Evolutionary conservation across 2,888 invertebrate genomes (phyloP).

Genomic region (Laothoe populi): DNA sequence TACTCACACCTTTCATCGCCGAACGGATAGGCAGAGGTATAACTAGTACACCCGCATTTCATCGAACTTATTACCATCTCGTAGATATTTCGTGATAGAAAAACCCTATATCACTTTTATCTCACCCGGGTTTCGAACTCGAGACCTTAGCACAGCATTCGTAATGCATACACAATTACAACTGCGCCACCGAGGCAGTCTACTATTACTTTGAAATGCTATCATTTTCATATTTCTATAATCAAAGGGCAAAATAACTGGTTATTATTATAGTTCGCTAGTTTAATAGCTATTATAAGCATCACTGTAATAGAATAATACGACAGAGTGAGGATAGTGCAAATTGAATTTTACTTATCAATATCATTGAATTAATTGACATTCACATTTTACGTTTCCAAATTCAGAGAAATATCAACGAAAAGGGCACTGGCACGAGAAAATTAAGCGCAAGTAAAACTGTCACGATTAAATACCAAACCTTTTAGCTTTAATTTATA

Average conservation of each 20-base stretch:
- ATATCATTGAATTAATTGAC: neutral
- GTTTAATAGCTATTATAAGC: neutral
- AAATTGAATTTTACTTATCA: neutral
- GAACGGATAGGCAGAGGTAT: too few relatives aligned
- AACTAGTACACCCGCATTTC: too few relatives aligned
- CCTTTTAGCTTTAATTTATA: neutral
- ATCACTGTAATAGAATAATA: neutral
- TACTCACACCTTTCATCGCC: too few relatives aligned
- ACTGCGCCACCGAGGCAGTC: too few relatives aligned
- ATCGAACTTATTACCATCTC: too few relatives aligned
- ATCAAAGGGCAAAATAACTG: neutral
- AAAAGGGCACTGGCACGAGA: neutral
- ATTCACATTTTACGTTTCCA: neutral
- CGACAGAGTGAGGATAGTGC: neutral
- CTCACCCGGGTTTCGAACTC: too few relatives aligned
- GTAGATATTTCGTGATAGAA: too few relatives aligned
- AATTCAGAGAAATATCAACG: conserved; percentile 5
- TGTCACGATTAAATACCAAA: neutral
- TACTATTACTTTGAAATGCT: conserved; percentile 4
- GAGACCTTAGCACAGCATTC: too few relatives aligned
- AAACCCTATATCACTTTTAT: too few relatives aligned
- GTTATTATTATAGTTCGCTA: neutral
- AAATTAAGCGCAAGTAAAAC: neutral
- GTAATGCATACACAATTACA: too few relatives aligned
- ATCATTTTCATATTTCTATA: neutral